phyloP scores from a whole-genome alignment of 2,797 vertebrate genomes.

The Trachurus trachurus region DNA sequence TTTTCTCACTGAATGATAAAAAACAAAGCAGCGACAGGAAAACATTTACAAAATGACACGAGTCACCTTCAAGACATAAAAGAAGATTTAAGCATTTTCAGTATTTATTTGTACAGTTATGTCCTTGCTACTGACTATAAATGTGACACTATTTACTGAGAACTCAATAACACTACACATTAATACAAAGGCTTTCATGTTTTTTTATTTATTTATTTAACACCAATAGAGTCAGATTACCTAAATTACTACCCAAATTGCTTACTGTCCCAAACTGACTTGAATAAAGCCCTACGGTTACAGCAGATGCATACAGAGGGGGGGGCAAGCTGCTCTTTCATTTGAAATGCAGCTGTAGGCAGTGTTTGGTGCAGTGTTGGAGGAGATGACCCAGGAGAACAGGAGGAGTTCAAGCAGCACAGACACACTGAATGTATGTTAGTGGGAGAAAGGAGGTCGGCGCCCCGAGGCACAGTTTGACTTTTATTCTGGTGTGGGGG shows the following conservation, averaged over 20 bases:
- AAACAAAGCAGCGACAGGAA: too few relatives aligned
- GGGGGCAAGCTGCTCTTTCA: constrained; percentile 10
- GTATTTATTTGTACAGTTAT: too few relatives aligned
- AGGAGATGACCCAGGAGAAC: constrained; percentile 36
- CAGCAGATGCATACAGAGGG: background rate
- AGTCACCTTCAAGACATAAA: too few relatives aligned
- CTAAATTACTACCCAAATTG: background rate
- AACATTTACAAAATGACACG: too few relatives aligned
- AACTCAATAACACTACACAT: too few relatives aligned
- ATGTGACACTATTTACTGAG: too few relatives aligned
- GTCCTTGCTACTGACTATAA: too few relatives aligned
- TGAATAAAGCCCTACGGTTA: background rate
- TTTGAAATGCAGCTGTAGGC: constrained; percentile 36
- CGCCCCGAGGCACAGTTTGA: constrained; percentile 46
- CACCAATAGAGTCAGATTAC: too few relatives aligned
- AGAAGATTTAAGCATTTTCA: too few relatives aligned
- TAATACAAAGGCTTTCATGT: too few relatives aligned
- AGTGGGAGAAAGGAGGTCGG: constrained; percentile 33
- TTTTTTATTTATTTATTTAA: too few relatives aligned
- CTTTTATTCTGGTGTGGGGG: constrained; percentile 35
- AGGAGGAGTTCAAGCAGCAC: constrained; percentile 28
- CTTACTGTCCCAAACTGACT: background rate
- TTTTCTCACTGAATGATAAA: too few relatives aligned
- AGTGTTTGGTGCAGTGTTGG: background rate
- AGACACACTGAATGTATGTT: constrained; percentile 11